Conservation (phyloP, 2,797 vertebrate species). For the Platalea minor region DNA sequence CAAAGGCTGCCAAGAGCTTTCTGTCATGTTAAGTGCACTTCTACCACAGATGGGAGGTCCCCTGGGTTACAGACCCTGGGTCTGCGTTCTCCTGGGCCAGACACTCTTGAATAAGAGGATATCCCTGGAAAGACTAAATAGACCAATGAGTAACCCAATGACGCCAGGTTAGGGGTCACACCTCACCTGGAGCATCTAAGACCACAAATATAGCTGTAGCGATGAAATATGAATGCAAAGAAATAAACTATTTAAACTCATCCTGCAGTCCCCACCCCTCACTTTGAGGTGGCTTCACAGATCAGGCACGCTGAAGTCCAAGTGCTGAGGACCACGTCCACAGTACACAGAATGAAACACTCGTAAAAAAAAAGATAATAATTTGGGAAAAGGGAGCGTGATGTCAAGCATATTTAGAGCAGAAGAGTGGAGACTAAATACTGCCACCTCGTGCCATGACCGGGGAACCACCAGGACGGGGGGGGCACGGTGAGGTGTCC, state of each 20-base stretch:
- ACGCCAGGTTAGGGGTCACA: neutral
- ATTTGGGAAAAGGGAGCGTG: neutral
- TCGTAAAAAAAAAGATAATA: neutral
- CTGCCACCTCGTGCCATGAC: neutral
- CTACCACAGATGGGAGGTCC: neutral
- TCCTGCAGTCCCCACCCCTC: accelerated
- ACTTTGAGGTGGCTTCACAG: neutral
- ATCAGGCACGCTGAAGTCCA: neutral
- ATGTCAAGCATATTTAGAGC: accelerated
- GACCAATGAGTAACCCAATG: neutral
- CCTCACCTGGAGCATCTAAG: neutral
- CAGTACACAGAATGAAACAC: neutral
- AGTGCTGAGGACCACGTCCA: neutral
- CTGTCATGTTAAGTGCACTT: neutral
- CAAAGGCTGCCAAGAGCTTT: neutral
- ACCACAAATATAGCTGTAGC: neutral
- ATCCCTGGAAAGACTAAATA: neutral
- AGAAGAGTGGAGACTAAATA: neutral
- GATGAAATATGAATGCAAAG: neutral
- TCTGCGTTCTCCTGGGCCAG: neutral
- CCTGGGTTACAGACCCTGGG: neutral
- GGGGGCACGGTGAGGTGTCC: accelerated
- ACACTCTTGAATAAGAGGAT: neutral
- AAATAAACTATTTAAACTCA: neutral
- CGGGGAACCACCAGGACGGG: neutral